phyloP scores from a whole-genome alignment of 2,113 vertebrate species.

The Eudyptes chrysolophus region DNA sequence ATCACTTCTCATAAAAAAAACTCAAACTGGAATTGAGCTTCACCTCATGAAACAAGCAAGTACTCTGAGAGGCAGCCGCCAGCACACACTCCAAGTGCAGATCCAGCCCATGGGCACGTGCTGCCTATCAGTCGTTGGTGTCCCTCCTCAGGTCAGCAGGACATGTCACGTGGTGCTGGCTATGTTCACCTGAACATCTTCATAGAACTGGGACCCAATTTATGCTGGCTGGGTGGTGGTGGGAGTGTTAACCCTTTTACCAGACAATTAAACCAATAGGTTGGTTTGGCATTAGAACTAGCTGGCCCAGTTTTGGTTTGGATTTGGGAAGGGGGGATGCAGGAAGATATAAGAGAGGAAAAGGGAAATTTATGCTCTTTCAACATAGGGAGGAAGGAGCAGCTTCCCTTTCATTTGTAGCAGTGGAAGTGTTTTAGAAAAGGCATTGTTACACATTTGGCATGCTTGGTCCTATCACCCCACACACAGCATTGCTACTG shows the following conservation, averaged over 20 bases:
- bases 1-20: too few relatives aligned
- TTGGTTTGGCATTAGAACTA: neutral
- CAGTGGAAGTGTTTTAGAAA: neutral
- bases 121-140: neutral
- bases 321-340: neutral
- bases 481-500: neutral
- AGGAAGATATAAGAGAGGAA: neutral
- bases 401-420: neutral
- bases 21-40: neutral
- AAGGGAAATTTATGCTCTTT: neutral
- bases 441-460: too few relatives aligned
- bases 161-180: neutral
- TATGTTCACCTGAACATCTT: neutral
- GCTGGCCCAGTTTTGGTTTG: neutral
- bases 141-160: neutral
- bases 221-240: neutral
- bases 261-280: neutral
- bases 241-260: neutral
- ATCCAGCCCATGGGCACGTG: neutral
- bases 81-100: neutral
- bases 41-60: neutral
- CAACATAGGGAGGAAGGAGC: neutral
- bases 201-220: neutral
- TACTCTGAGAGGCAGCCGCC: neutral
- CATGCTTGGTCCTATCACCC: neutral